Base-by-base conservation (phyloP, 2,113 vertebrate genomes). In the Uria aalge region DNA sequence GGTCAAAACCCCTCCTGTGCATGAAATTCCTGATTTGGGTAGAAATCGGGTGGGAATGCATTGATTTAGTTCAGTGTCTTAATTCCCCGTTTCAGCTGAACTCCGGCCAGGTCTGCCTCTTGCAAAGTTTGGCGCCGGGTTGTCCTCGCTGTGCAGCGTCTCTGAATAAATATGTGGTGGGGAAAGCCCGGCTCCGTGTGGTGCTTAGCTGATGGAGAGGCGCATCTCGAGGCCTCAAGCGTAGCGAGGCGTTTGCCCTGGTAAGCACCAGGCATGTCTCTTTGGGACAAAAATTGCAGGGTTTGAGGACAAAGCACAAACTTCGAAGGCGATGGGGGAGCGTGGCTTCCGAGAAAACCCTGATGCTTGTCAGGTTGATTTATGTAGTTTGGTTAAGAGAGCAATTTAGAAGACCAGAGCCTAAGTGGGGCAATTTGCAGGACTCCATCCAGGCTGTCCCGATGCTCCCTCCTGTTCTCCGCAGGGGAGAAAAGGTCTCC, bases 51-150 rank as follows among this genome's bases (percentile, higher is more conserved):
- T 84, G 79, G 62, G n/a, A 38, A 82, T 73, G 41, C 36, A 20
- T 23, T 72, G 91, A 38, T 91, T 94, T 56, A 53, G 47, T 80
- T 95, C 72, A 66, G 75, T 62, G 68, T 63, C 88, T 95, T 90
- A 81, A 71, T 90, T 95, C 79, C 59, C 67, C 3, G 0, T 86
- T 71, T 63, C 76, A 90, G 90, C 88, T 96, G 96, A 96, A 43
- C 79, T 81, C 72, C 2, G 17, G 95, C 90, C 95, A 94, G 85
- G 26, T 76, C 85, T 92, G 85, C 82, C 38, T 90, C 71, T 95
- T 93, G 45, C 78, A 56, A 38, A 90, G 59, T 59, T 84, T 96
- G 90, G 72, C 9, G 1, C 72, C 0, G 1, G 45, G 12, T 68
- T 90, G 68, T 80, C 85, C 47, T 81, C 8, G 12, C 78, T 50